These are phyloP conservation scores for Syndactyla subalaris DNA, from an alignment of 2,797 vertebrate genomes.

Conservation along the genomic window DNA sequence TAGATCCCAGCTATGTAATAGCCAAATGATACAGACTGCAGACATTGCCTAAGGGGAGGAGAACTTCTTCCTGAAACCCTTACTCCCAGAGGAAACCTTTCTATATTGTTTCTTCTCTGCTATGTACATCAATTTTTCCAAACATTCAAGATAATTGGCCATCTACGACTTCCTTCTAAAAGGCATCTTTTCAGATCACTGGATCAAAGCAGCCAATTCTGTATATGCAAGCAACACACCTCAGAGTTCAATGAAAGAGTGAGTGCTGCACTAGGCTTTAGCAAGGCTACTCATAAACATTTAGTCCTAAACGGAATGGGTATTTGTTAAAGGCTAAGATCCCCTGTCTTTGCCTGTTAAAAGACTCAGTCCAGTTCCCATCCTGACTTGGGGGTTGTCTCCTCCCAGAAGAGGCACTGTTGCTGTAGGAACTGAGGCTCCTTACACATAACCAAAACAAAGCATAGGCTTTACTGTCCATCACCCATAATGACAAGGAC, in stretches of 20 bases:
- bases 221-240: neutral
- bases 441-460: neutral
- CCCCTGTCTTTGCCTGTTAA: neutral
- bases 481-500: neutral
- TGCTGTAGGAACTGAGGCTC: neutral
- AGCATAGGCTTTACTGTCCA: neutral
- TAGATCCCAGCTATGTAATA: neutral
- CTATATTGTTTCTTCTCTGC: neutral
- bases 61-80: neutral
- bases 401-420: neutral
- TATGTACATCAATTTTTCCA: neutral
- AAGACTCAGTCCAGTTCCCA: neutral
- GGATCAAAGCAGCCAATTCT: neutral
- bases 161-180: neutral
- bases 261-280: neutral
- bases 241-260: neutral
- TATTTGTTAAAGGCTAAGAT: neutral
- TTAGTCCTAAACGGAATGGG: too few relatives aligned
- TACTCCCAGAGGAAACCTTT: neutral
- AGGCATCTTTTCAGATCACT: neutral
- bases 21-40: neutral
- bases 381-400: neutral
- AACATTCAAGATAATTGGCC: neutral
- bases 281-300: neutral
- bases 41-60: neutral